A percentile compares a stretch with the other conserved stretches of the same genome.
These are phyloP conservation scores for Stomorhina lunata DNA, from an alignment of 2,888 invertebrate species.

Conservation along the genomic window DNA sequence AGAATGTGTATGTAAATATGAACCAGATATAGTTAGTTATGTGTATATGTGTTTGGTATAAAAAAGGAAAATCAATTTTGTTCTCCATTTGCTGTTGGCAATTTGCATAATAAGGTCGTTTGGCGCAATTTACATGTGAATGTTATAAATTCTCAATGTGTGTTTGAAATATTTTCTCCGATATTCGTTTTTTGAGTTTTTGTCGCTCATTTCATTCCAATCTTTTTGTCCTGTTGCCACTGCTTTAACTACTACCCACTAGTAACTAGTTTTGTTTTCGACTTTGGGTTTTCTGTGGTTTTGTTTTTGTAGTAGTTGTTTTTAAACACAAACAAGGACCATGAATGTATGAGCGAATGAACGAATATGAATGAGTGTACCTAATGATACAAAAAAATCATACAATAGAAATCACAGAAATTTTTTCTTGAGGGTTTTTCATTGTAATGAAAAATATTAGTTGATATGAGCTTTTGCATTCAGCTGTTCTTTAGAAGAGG, in stretches of 20 bases:
- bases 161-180: too few relatives aligned
- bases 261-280: background rate
- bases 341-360: background rate
- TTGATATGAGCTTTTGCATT: too few relatives aligned
- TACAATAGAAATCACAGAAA: background rate
- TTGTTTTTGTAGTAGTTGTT: background rate
- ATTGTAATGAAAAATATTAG: background rate
- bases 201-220: background rate
- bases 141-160: conserved; percentile 76
- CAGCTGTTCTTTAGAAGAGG: too few relatives aligned
- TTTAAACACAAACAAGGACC: background rate
- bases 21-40: too few relatives aligned
- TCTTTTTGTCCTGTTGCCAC: background rate
- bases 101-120: conserved; percentile 80
- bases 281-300: background rate
- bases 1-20: background rate
- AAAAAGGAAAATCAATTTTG: conserved; percentile 78
- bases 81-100: conserved; percentile 80
- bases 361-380: too few relatives aligned
- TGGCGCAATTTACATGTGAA: conserved; percentile 80
- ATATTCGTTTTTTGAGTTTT: background rate
- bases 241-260: background rate
- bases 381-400: background rate
- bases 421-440: background rate
- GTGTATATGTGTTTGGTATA: conserved; percentile 60